A percentile compares a stretch with the other conserved stretches of the same genome.
Conservation (phyloP, 2,113 vertebrate species). For the Smithornis capensis region DNA sequence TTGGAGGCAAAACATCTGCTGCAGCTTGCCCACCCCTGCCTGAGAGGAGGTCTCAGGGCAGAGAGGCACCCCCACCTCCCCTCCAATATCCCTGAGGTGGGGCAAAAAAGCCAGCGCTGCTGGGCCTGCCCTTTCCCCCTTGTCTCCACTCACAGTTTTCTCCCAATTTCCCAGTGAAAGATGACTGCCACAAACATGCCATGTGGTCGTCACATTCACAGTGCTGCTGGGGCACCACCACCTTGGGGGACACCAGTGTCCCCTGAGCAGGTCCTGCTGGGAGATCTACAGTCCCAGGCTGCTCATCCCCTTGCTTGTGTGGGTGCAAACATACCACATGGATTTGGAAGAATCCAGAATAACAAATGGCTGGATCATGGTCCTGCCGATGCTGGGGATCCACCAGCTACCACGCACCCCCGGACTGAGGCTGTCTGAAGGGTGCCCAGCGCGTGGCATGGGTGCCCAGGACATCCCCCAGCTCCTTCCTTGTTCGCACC, state of each 20-base stretch:
- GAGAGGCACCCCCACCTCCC: not conserved
- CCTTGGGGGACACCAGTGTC: not conserved
- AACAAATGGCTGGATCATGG: fast-evolving
- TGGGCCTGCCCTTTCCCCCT: not conserved
- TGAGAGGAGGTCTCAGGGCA: fast-evolving
- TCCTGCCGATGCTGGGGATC: fast-evolving
- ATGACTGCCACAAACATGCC: fast-evolving
- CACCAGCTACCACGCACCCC: not conserved
- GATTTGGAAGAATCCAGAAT: not conserved
- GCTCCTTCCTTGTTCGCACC: not conserved
- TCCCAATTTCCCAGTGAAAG: fast-evolving
- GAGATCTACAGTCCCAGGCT: not conserved
- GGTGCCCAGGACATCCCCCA: fast-evolving
- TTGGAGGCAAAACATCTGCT: not conserved
- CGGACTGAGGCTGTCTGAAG: fast-evolving
- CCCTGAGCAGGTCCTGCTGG: not conserved
- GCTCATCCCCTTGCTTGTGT: fast-evolving
- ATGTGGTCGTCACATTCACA: fast-evolving
- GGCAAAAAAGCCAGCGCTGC: not conserved
- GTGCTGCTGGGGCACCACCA: fast-evolving
- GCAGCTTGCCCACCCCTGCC: not conserved
- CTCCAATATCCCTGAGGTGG: not conserved
- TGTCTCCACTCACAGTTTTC: fast-evolving
- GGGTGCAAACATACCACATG: fast-evolving
- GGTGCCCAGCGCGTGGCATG: fast-evolving